These are phyloP conservation scores for Boulengerochromis microlepis DNA, from an alignment of 2,113 vertebrate species.

Conservation along the genomic window DNA sequence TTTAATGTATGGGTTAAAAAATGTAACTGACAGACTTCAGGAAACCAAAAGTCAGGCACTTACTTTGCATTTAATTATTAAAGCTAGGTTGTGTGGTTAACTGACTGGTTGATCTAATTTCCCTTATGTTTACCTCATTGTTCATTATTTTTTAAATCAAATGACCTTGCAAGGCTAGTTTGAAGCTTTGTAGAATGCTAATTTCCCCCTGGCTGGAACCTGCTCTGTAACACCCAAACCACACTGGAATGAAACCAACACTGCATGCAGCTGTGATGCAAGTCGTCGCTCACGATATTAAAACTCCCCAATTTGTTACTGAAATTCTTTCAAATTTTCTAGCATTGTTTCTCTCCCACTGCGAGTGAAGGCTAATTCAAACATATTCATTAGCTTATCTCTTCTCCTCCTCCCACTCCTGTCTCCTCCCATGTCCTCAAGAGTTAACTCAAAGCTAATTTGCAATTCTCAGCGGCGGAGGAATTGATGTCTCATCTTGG, in stretches of 20 bases:
- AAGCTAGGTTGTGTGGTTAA: not conserved
- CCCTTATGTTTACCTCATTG: not conserved
- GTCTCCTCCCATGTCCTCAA: conserved; percentile 65
- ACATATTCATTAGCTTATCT: conserved; percentile 54
- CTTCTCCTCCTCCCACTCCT: conserved; percentile 47
- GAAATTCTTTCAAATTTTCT: conserved; percentile 26
- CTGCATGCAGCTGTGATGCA: not conserved
- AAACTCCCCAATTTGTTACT: conserved; percentile 46
- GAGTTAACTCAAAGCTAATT: conserved; percentile 67
- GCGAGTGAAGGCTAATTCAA: conserved; percentile 40
- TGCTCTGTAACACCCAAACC: not conserved
- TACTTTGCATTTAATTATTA: not conserved
- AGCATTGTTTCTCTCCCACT: conserved; percentile 37
- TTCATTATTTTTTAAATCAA: conserved; percentile 32
- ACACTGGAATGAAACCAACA: not conserved
- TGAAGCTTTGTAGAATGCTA: not conserved
- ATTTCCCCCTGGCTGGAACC: conserved; percentile 2
- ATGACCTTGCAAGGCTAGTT: conserved; percentile 13
- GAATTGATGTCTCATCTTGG: conserved; percentile 62
- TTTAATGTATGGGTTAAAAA: not conserved
- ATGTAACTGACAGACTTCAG: not conserved
- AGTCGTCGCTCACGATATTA: conserved; percentile 16
- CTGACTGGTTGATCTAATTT: not conserved
- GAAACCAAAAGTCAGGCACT: not conserved
- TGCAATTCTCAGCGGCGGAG: conserved; percentile 58